phyloP scores from a whole-genome alignment of 2,888 invertebrate species.

The Acanthacorydalis orientalis region DNA sequence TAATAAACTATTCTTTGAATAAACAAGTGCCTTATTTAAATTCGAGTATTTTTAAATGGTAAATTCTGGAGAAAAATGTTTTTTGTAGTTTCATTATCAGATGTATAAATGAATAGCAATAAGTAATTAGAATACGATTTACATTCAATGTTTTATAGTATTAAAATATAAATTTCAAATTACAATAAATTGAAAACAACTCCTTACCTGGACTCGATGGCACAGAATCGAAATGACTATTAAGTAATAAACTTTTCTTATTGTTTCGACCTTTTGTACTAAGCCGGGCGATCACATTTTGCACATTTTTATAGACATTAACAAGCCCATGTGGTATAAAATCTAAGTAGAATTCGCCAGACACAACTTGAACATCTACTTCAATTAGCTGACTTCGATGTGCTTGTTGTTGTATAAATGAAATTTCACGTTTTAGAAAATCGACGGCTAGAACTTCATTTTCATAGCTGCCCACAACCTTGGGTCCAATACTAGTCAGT shows the following conservation, averaged over 20 bases:
- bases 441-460: constrained; percentile 59
- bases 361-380: constrained; percentile 46
- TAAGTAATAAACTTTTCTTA: constrained; percentile 52
- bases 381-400: constrained; percentile 38
- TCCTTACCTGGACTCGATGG: constrained; percentile 63
- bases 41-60: too few species aligned
- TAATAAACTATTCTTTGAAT: too few species aligned
- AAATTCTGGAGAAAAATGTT: too few species aligned
- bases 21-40: too few species aligned
- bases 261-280: constrained; percentile 32
- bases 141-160: too few species aligned
- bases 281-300: constrained; percentile 62
- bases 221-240: constrained; percentile 86
- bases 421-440: constrained; percentile 37
- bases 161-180: too few species aligned
- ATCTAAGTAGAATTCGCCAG: constrained; percentile 57
- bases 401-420: constrained; percentile 31
- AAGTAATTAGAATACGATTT: too few species aligned
- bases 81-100: too few species aligned
- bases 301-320: constrained; percentile 65
- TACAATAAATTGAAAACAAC: not conserved
- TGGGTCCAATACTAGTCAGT: constrained; percentile 48
- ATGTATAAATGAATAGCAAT: too few species aligned
- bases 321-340: constrained; percentile 63
- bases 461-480: constrained; percentile 60